Conservation (phyloP, 2,888 invertebrate species). For the Parnassius glacialis region DNA sequence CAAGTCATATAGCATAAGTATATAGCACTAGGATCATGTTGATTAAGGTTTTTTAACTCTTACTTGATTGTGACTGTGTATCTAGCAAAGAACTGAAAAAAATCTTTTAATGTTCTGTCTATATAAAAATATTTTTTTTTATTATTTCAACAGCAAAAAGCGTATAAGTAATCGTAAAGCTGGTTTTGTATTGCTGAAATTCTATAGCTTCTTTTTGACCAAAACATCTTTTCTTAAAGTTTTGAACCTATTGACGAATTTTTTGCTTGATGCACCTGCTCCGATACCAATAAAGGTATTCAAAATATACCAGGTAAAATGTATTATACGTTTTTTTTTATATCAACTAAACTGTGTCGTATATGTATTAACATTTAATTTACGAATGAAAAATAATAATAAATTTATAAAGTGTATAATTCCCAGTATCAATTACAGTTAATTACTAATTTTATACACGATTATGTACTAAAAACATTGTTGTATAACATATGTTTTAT, state of each 20-base stretch:
- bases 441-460: neutral
- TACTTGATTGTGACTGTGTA: too few relatives aligned
- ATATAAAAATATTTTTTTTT: too few relatives aligned
- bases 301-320: conserved; percentile 10
- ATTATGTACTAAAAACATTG: neutral
- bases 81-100: too few relatives aligned
- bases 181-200: neutral
- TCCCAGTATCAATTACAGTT: neutral
- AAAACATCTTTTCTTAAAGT: conserved; percentile 5
- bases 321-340: neutral
- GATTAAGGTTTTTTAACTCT: too few relatives aligned
- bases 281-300: conserved; percentile 8
- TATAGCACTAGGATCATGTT: too few relatives aligned
- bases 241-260: neutral
- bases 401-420: neutral
- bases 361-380: neutral
- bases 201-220: neutral
- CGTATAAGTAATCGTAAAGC: too few relatives aligned
- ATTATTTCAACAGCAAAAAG: too few relatives aligned
- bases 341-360: neutral
- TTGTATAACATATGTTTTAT: neutral
- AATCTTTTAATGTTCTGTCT: too few relatives aligned
- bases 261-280: conserved; percentile 23
- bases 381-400: too few relatives aligned
- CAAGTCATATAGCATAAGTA: too few relatives aligned